Conservation (phyloP, 2,113 vertebrate species). For the Mormoops blainvillei region DNA sequence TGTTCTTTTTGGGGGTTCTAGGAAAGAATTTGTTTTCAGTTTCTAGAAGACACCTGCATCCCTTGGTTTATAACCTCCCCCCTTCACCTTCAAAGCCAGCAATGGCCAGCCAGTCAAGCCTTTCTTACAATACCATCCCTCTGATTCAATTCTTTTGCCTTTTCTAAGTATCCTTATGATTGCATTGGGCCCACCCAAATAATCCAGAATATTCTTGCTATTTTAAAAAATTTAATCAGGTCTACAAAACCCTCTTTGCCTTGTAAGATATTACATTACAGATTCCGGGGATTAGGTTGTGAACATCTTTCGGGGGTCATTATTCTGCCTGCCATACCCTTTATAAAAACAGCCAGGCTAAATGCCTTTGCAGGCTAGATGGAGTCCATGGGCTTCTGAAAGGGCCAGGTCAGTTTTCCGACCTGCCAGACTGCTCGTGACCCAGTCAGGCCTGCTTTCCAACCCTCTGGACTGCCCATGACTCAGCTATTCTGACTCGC, state of each 20-base stretch:
- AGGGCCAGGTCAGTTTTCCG: no score
- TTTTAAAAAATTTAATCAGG: background rate
- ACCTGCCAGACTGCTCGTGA: no score
- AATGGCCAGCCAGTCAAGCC: background rate
- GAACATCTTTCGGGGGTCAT: background rate
- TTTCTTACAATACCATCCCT: background rate
- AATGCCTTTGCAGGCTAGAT: background rate
- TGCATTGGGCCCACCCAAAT: background rate
- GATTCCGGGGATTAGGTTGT: background rate
- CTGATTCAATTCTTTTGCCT: no score
- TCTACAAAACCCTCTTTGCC: background rate
- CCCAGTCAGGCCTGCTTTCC: no score
- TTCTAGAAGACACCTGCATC: background rate
- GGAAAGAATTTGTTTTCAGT: background rate
- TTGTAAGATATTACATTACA: background rate
- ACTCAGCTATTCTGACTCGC: no score
- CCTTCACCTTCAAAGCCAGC: background rate
- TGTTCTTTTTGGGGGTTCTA: background rate
- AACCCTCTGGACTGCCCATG: no score
- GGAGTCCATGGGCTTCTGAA: background rate
- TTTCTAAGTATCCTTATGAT: background rate
- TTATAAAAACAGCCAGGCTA: background rate
- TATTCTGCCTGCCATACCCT: background rate
- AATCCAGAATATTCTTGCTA: background rate
- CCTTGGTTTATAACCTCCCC: background rate